Base-by-base conservation (phyloP, 2,797 vertebrate species). In the Coregonus ussuriensis region DNA sequence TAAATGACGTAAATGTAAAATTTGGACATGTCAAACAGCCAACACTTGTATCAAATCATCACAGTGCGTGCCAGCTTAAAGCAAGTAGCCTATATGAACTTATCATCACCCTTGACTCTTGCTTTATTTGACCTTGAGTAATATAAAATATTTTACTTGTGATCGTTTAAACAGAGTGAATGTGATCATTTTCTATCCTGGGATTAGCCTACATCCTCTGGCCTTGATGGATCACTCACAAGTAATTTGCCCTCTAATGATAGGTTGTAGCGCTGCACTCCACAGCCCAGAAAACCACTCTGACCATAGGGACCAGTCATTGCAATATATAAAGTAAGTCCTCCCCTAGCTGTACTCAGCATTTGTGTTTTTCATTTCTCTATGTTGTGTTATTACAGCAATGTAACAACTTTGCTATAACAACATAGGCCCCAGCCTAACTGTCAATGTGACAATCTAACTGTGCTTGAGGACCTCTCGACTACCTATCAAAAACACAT, bases 1-100 rank as follows among this genome's bases (percentile, higher is more conserved):
- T 25, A 25, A 25, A 25, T 25, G 25, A 25, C 25, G 25, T 25
- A 25, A 25, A 25, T 1, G 25, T 25, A 25, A 25, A 25, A 25
- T 73, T 75, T 79, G 35, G 7, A 82, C 37, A 81, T 66, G 35
- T 56, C 65, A 71, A 33, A 15, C 7, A 47, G 41, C 41, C 41
- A 47, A 47, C 31, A 33, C 59, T 25, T 72, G 21, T 56, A 59
- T 75, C 63, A 52, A 52, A 25, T 6, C 77, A 62, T 18, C 4
- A 3, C 16, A 56, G 16, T 56, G 18, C 3, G 56, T 59, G 56
- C 6, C 18, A 5, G 1, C 18, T n/a, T 18, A 59, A 59, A 18
- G 6, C 18, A 59, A 9, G n/a, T 6, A 18, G 56, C 56, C 56
- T 6, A 59, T 59, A 33, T 4, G 79, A 18, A 59, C 0, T 3